Evolutionary conservation across 2,888 invertebrate species (phyloP).

Genomic region (Phyllotreta cruciferae): DNA sequence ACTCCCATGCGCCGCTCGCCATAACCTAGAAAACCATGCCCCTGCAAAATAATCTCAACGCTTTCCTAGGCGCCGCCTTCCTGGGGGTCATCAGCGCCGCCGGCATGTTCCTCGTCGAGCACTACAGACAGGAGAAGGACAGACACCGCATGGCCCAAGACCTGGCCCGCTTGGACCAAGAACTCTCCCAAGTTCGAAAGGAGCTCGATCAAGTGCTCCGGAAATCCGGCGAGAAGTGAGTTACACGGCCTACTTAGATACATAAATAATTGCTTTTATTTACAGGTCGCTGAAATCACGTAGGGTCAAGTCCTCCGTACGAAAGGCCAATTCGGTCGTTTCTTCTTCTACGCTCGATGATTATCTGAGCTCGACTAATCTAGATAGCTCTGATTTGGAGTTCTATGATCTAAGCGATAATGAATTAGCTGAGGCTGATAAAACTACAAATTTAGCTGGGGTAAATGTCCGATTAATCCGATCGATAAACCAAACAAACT

Average conservation of each 20-base stretch:
- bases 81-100: slow-evolving; percentile 58
- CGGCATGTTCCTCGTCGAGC: slow-evolving; percentile 55
- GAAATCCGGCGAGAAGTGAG: slow-evolving; percentile 42
- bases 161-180: slow-evolving; percentile 53
- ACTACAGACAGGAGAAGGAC: slow-evolving; percentile 53
- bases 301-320: slow-evolving; percentile 23
- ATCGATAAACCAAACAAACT: not conserved
- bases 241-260: not conserved
- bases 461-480: slow-evolving; percentile 35
- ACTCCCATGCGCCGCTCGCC: too few species aligned
- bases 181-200: slow-evolving; percentile 49
- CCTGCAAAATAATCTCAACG: slow-evolving; percentile 45
- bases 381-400: slow-evolving; percentile 58
- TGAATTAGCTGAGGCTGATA: slow-evolving; percentile 44
- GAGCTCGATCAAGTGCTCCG: slow-evolving; percentile 52
- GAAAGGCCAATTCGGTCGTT: slow-evolving; percentile 35
- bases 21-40: slow-evolving; percentile 39
- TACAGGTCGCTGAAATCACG: slow-evolving; percentile 34
- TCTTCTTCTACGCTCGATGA: slow-evolving; percentile 49
- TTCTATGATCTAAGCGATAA: slow-evolving; percentile 59
- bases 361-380: slow-evolving; percentile 52
- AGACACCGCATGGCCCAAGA: slow-evolving; percentile 55
- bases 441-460: slow-evolving; percentile 34
- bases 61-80: slow-evolving; percentile 55
- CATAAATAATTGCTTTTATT: not conserved